These are phyloP conservation scores for Ferrisia virgata DNA, from an alignment of 2,888 invertebrate species.

Conservation along the genomic window DNA sequence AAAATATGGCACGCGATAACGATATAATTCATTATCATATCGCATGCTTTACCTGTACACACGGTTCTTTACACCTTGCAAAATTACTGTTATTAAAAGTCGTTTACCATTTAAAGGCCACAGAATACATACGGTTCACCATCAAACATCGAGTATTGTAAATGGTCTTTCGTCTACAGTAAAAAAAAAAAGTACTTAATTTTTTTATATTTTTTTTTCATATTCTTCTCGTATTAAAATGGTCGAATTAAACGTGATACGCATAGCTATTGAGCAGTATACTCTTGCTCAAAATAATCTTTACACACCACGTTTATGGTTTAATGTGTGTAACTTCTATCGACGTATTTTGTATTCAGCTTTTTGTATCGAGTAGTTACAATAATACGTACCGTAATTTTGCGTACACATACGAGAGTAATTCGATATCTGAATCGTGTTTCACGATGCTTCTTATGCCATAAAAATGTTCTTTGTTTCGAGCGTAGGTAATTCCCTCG, in stretches of 20 bases:
- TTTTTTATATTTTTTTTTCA: neutral
- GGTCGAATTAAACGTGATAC: neutral
- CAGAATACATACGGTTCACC: neutral
- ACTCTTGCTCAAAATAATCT: neutral
- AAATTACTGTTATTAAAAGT: slow-evolving; percentile 32
- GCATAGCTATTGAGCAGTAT: no score
- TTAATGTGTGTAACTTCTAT: neutral
- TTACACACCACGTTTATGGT: no score
- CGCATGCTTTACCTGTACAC: slow-evolving; percentile 2
- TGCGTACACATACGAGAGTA: neutral
- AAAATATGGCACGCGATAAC: neutral
- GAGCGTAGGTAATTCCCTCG: neutral
- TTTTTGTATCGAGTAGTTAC: neutral
- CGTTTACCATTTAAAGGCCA: slow-evolving; percentile 5
- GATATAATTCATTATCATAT: slow-evolving; percentile 26
- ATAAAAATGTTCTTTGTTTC: neutral
- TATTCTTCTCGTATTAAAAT: neutral
- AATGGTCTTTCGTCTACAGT: neutral
- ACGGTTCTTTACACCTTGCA: slow-evolving; percentile 22
- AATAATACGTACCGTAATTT: no score
- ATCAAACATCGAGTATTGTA: neutral
- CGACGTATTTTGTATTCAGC: neutral
- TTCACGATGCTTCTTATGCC: neutral
- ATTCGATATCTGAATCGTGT: neutral
- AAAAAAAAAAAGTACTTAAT: neutral